Evolutionary conservation across 2,888 invertebrate species (phyloP).

Genomic region (Drosophila nr. medialis): DNA sequence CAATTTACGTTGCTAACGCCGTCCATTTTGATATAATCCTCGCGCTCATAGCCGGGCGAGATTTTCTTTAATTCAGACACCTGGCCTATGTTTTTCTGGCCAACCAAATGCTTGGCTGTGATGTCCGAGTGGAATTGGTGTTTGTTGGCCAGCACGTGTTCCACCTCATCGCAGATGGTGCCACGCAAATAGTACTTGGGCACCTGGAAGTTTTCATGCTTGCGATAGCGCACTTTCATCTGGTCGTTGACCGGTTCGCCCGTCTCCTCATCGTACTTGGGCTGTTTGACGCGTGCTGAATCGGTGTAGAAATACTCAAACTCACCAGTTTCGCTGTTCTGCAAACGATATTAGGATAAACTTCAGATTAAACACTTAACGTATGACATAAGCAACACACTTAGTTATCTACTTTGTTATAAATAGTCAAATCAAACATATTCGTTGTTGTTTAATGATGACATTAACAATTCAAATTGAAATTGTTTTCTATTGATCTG

Average conservation of each 20-base stretch:
- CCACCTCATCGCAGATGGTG: conserved; percentile 75
- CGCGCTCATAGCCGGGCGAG: conserved; percentile 69
- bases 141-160: conserved; percentile 67
- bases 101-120: conserved; percentile 43
- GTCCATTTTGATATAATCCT: conserved; percentile 82
- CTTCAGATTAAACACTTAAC: conserved; percentile 7
- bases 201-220: conserved; percentile 82
- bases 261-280: conserved; percentile 83
- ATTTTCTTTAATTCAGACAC: conserved; percentile 25
- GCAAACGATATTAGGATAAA: conserved; percentile 34
- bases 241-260: conserved; percentile 82
- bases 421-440: neutral
- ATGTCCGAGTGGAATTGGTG: conserved; percentile 49
- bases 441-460: neutral
- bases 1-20: conserved; percentile 79
- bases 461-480: conserved; percentile 18
- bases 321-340: conserved; percentile 84
- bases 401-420: neutral
- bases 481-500: conserved; percentile 8
- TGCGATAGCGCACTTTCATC: conserved; percentile 80
- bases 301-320: conserved; percentile 73
- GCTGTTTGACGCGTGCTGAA: conserved; percentile 62
- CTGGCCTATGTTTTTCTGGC: neutral
- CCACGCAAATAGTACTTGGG: conserved; percentile 81
- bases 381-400: conserved; percentile 9